Conservation (phyloP, 37 sponge, comb jelly and placozoan species). For the Cladorhizidae sp. region DNA sequence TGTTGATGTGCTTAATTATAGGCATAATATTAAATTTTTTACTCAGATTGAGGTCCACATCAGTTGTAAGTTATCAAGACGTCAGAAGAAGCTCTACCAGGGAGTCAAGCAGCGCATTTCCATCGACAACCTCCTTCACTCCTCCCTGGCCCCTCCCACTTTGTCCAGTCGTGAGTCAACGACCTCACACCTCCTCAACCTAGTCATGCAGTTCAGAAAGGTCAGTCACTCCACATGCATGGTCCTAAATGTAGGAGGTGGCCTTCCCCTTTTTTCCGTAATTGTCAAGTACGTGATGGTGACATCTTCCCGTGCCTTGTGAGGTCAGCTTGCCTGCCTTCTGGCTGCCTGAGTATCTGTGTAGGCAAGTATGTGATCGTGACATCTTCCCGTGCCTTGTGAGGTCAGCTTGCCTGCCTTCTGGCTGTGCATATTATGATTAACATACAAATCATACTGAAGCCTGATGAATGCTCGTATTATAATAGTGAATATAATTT, state of each 20-base stretch:
- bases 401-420: too few species aligned
- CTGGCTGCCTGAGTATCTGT: too few species aligned
- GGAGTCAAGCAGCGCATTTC: constrained; percentile 84
- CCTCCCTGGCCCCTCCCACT: constrained; percentile 43
- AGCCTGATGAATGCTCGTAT: too few species aligned
- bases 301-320: too few species aligned
- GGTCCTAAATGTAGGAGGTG: background rate
- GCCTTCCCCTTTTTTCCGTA: background rate
- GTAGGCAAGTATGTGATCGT: too few species aligned
- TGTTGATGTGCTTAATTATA: too few species aligned
- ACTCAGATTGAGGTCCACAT: constrained; percentile 81
- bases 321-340: too few species aligned
- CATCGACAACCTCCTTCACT: constrained; percentile 85
- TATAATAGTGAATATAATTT: too few species aligned
- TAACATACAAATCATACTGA: too few species aligned
- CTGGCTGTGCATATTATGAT: too few species aligned
- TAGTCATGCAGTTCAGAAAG: constrained; percentile 98
- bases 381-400: too few species aligned
- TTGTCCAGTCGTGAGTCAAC: constrained; percentile 39
- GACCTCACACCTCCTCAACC: constrained; percentile 87
- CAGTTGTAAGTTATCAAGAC: constrained; percentile 65
- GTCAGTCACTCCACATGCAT: constrained; percentile 20
- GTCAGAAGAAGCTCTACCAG: constrained; percentile 82
- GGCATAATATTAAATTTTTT: too few species aligned
- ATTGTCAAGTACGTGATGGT: background rate